phyloP scores from a whole-genome alignment of 1,140 invertebrate species.

The Alviniconcha marisindica region DNA sequence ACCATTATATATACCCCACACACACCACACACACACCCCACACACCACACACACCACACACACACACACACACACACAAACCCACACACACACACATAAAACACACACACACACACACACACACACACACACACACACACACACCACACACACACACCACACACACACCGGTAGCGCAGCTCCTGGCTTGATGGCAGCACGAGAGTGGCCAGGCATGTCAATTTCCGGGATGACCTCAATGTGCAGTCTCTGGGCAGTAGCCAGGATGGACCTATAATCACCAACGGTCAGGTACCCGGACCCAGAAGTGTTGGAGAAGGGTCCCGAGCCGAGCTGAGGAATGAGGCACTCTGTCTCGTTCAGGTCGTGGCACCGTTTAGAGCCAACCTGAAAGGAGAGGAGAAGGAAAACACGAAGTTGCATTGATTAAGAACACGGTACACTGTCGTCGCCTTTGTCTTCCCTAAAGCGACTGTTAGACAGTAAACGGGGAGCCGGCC shows the following conservation, averaged over 20 bases:
- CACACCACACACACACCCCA: too few relatives aligned
- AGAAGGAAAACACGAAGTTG: too few relatives aligned
- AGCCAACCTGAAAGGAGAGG: conserved; percentile 57
- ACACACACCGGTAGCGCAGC: conserved; percentile 11
- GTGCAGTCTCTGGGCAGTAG: conserved; percentile 54
- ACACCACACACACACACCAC: too few relatives aligned
- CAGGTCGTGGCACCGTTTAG: conserved; percentile 63
- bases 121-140: background rate
- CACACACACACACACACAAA: too few relatives aligned
- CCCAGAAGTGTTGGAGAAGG: conserved; percentile 48
- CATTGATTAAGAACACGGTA: too few relatives aligned
- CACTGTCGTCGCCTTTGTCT: too few relatives aligned
- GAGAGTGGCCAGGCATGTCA: conserved; percentile 71
- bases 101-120: background rate
- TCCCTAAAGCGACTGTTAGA: too few relatives aligned
- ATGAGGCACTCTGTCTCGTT: conserved; percentile 57
- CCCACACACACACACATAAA: too few relatives aligned
- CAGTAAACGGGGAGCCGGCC: too few relatives aligned
- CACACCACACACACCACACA: too few relatives aligned
- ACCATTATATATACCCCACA: too few relatives aligned
- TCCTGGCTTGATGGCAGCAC: conserved; percentile 68
- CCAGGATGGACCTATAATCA: conserved; percentile 68
- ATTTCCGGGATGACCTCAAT: conserved; percentile 73
- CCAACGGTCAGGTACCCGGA: conserved; percentile 58
- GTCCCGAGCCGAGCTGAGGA: conserved; percentile 69